Evolutionary conservation across 2,113 vertebrate genomes (phyloP).

Genomic region (Centrocercus urophasianus): DNA sequence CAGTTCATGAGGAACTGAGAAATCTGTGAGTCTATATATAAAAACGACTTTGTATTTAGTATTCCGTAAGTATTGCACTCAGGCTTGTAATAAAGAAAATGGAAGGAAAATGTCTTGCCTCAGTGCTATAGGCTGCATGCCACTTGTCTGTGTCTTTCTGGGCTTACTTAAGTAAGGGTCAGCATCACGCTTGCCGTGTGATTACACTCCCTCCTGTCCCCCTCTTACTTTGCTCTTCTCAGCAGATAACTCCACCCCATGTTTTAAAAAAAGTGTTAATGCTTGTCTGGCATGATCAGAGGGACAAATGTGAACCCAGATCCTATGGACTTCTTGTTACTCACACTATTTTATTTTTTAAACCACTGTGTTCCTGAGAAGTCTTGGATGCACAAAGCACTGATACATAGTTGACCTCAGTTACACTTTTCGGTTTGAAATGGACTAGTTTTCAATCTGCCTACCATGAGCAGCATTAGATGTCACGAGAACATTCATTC

Average conservation of each 20-base stretch:
- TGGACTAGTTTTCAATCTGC: background rate
- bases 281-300: background rate
- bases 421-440: background rate
- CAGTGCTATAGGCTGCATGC: background rate
- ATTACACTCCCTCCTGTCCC: background rate
- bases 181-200: background rate
- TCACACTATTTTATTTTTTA: background rate
- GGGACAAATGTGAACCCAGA: background rate
- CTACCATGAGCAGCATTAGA: background rate
- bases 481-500: accelerated
- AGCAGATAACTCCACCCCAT: background rate
- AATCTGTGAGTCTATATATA: background rate
- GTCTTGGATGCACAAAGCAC: background rate
- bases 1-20: background rate
- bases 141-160: background rate
- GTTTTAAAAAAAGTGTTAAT: background rate
- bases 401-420: background rate
- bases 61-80: background rate
- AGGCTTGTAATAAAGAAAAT: background rate
- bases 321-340: background rate
- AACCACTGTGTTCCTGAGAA: background rate
- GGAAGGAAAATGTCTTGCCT: accelerated
- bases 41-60: background rate
- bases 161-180: background rate
- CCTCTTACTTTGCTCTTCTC: background rate